Base-by-base conservation (phyloP, 2,888 invertebrate species). In the Opisthograptis luteolata region DNA sequence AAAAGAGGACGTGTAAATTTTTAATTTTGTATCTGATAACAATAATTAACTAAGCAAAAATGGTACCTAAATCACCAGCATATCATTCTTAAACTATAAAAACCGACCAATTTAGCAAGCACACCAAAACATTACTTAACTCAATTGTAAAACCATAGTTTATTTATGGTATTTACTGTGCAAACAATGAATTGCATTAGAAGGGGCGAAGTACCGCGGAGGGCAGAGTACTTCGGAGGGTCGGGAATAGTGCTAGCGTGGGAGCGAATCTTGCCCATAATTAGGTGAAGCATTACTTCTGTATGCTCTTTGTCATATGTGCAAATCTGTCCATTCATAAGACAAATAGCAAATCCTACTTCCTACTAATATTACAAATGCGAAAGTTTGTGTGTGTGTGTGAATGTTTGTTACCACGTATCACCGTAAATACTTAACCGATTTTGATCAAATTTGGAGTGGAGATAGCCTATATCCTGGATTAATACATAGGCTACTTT, bases 261-360 rank as follows among this genome's bases (percentile, higher is more conserved):
- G 84, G 84, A 84, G 79, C 68, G 59, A 68, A 71, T 76, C 76
- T 73, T 71, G 58, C 62, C 63, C 65, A 76, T 79, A 84, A 87
- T 87, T 87, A 84, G 78, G 70, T 73, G 72, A 68, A 77, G 73
- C 66, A 60, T 46, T 63, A 66, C 57, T 64, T 65, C 61, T 52
- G 58, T 63, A 63, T 60, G 65, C 67, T 19, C 19, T 45, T 31
- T 37, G 28, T n/a, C n/a, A n/a, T n/a, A n/a, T n/a, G n/a, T n/a
- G n/a, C n/a, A n/a, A n/a, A n/a, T n/a, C n/a, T n/a, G n/a, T n/a
- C n/a, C n/a, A n/a, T n/a, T n/a, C n/a, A n/a, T n/a, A n/a, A n/a
- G n/a, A n/a, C n/a, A n/a, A n/a, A n/a, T n/a, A n/a, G n/a, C n/a
- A n/a, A n/a, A n/a, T n/a, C n/a, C n/a, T n/a, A n/a, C n/a, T n/a